These are phyloP conservation scores for Neodiprion virginianus DNA, from an alignment of 1,140 invertebrate species.

Conservation along the genomic window DNA sequence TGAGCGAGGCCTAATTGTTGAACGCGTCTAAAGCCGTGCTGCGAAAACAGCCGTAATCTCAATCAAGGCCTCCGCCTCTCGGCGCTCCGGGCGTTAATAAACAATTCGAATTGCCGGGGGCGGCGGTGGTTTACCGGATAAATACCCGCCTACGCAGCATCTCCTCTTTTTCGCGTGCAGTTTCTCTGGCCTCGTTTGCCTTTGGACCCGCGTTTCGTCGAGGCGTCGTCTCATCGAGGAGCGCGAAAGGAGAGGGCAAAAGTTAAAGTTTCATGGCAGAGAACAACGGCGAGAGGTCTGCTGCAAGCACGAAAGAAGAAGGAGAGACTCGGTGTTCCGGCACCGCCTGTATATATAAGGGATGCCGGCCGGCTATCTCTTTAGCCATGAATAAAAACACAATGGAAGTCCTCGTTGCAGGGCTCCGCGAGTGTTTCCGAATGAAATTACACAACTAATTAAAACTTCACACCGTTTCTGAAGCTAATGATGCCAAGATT, in stretches of 20 bases:
- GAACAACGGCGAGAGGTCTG: neutral
- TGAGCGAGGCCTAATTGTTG: neutral
- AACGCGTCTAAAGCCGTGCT: neutral
- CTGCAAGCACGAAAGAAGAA: neutral
- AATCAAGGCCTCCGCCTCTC: neutral
- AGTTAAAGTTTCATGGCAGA: conserved; percentile 36
- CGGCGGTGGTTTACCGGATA: conserved; percentile 32
- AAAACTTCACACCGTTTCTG: conserved; percentile 59
- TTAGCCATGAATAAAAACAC: conserved; percentile 57
- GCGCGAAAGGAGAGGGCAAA: conserved; percentile 26
- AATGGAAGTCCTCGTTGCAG: conserved; percentile 44
- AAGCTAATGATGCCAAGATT: conserved; percentile 60
- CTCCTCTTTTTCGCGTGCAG: no score
- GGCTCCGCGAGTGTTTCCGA: conserved; percentile 53
- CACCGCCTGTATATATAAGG: conserved; percentile 34
- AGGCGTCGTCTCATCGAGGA: conserved; percentile 18
- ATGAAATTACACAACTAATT: conserved; percentile 61
- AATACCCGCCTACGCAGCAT: conserved; percentile 24
- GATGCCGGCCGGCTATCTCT: conserved; percentile 34
- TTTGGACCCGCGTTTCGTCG: conserved; percentile 3
- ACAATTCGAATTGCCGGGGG: conserved; percentile 24
- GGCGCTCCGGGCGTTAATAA: conserved; percentile 4
- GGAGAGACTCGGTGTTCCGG: neutral
- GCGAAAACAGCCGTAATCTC: conserved; percentile 14
- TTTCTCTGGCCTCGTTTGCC: conserved; percentile 22